Base-by-base conservation (phyloP, 2,113 vertebrate species). In the Phasianus colchicus region DNA sequence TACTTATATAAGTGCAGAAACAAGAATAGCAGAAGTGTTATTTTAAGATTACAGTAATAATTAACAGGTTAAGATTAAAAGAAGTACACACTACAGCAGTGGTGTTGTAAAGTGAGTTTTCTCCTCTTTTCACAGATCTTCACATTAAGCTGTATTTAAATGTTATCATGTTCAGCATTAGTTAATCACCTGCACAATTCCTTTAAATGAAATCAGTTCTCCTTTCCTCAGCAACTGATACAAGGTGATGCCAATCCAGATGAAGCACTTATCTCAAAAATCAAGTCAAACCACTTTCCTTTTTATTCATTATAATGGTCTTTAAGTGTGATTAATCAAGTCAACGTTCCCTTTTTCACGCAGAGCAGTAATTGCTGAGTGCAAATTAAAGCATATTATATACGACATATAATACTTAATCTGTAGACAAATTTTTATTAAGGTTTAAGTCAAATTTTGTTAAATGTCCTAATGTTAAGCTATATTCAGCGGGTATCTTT, bases 261-360 rank as follows among this genome's bases (percentile, higher is more conserved):
- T 85, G 91, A 95, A 96, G 96, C 95, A 97, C 97, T 97, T 96
- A 97, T 94, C 80, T 81, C 75, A 96, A 93, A 97, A 97, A 95
- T 93, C 64, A 97, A 97, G 96, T 95, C 94, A 96, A 95, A 90
- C 36, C 30, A 71, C 92, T 97, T 96, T 96, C 80, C 58, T 92
- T 92, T 95, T 83, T 81, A 77, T 83, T 84, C 93, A 82, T 87
- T 85, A 1, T 70, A 96, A 96, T 89, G 96, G 92, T 82, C 93
- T 97, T 96, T 88, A 97, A 97, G 93, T 96, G 95, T 97, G 94
- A 98, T 97, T 97, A 97, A 98, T 98, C 96, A 98, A 98, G 97
- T 97, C 97, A 97, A 92, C 86, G 47, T 92, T 88, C 65, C 86
- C 89, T 96, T 97, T 54, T 93, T 92, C 86, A 48, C 93, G 86